phyloP scores from a whole-genome alignment of 2,113 vertebrate species.

The Platycercus adscitus region DNA sequence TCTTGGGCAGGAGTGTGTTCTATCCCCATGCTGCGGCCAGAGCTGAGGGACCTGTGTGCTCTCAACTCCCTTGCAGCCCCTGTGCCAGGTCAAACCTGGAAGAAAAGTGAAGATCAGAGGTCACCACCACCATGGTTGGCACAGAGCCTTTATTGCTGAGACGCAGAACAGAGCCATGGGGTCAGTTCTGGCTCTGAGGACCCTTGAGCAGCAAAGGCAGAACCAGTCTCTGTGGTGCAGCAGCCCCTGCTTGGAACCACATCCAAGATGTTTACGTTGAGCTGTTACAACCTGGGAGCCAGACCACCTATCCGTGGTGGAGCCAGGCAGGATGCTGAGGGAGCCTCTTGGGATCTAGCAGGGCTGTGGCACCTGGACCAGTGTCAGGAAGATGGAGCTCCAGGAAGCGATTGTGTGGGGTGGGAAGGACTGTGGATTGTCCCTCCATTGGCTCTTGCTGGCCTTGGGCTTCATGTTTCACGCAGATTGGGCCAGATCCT shows the following conservation, averaged over 20 bases:
- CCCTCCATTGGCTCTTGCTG: not conserved
- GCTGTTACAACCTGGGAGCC: not conserved
- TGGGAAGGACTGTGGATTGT: not conserved
- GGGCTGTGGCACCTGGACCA: not conserved
- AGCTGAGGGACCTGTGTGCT: not conserved
- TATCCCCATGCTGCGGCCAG: not conserved
- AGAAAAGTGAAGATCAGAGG: not conserved
- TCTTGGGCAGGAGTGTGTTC: not conserved
- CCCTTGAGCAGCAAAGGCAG: not conserved
- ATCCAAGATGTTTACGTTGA: not conserved
- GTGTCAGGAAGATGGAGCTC: not conserved
- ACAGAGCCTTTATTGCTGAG: slow-evolving; percentile 11
- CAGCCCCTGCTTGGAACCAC: not conserved
- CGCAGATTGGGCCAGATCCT: not conserved
- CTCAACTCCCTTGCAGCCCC: not conserved
- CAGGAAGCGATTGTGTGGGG: not conserved
- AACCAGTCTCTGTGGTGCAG: not conserved
- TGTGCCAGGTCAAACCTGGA: not conserved
- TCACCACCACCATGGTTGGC: not conserved
- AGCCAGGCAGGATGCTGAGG: not conserved
- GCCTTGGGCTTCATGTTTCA: not conserved
- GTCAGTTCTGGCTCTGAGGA: not conserved
- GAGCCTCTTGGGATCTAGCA: not conserved
- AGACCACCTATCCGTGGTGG: not conserved
- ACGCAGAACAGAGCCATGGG: not conserved